Conservation (phyloP, 2,888 invertebrate genomes). For the Lycaena phlaeas region DNA sequence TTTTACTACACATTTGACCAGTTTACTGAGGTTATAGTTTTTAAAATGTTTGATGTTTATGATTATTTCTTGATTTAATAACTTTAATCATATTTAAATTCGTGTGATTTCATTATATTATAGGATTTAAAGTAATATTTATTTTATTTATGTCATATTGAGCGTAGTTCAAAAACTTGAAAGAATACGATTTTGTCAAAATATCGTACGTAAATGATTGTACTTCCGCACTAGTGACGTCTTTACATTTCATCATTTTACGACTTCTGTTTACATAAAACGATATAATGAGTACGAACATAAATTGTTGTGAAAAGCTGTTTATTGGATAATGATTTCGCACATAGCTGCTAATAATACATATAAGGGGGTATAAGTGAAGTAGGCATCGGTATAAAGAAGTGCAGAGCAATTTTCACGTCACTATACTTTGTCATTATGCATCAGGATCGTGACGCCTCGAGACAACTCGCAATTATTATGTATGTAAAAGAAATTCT, state of each 20-base stretch:
- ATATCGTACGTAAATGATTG: no score
- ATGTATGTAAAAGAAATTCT: conserved; percentile 71
- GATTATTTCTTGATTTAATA: no score
- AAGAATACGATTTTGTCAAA: no score
- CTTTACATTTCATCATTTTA: background rate
- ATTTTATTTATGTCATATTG: no score
- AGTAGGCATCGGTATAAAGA: conserved; percentile 27
- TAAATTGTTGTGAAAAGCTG: conserved; percentile 3
- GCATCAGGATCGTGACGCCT: conserved; percentile 71
- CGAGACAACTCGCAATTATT: conserved; percentile 71
- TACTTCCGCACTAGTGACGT: no score
- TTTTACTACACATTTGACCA: no score
- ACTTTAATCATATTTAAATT: no score
- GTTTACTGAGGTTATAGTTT: no score
- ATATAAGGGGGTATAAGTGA: conserved; percentile 20
- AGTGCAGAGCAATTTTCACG: conserved; percentile 66
- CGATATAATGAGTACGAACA: conserved; percentile 2
- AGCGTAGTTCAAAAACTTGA: no score
- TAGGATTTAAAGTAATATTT: no score
- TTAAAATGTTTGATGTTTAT: no score
- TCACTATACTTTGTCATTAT: conserved; percentile 72
- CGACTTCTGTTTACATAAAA: conserved; percentile 5
- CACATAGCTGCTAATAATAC: conserved; percentile 19
- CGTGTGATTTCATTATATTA: no score
- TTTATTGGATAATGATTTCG: conserved; percentile 11